Evolutionary conservation across 2,888 invertebrate genomes (phyloP).

Genomic region (Hypomecis atomaria): DNA sequence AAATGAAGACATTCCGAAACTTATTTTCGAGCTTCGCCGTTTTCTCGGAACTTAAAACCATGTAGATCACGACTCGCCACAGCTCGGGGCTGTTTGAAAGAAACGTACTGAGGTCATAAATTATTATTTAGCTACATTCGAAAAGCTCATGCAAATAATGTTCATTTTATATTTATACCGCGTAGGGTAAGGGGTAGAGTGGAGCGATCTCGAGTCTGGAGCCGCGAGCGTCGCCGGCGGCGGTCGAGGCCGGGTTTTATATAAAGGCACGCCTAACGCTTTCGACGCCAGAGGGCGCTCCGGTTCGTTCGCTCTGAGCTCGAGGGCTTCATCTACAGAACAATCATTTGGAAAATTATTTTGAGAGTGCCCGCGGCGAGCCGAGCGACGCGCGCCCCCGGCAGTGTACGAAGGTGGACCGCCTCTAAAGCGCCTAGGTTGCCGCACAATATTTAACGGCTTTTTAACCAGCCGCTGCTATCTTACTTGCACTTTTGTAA

Average conservation of each 20-base stretch:
- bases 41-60: conserved; percentile 30
- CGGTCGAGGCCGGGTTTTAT: conserved; percentile 42
- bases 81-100: conserved; percentile 53
- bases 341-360: conserved; percentile 80
- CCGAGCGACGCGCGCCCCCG: conserved; percentile 32
- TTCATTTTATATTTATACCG: conserved; percentile 38
- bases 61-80: conserved; percentile 54
- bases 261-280: conserved; percentile 65
- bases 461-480: too few relatives aligned
- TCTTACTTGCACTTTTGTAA: too few relatives aligned
- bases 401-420: conserved; percentile 29
- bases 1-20: neutral
- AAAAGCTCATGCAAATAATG: conserved; percentile 54
- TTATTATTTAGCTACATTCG: conserved; percentile 61
- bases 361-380: conserved; percentile 64
- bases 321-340: conserved; percentile 74
- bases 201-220: conserved; percentile 7
- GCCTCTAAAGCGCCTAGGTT: conserved; percentile 1
- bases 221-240: conserved; percentile 43
- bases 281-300: conserved; percentile 58
- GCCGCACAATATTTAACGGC: neutral
- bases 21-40: conserved; percentile 9
- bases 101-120: conserved; percentile 59
- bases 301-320: conserved; percentile 42
- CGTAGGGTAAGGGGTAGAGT: neutral